Base-by-base conservation (phyloP, 2,888 invertebrate species). In the Platynereis dumerilii region DNA sequence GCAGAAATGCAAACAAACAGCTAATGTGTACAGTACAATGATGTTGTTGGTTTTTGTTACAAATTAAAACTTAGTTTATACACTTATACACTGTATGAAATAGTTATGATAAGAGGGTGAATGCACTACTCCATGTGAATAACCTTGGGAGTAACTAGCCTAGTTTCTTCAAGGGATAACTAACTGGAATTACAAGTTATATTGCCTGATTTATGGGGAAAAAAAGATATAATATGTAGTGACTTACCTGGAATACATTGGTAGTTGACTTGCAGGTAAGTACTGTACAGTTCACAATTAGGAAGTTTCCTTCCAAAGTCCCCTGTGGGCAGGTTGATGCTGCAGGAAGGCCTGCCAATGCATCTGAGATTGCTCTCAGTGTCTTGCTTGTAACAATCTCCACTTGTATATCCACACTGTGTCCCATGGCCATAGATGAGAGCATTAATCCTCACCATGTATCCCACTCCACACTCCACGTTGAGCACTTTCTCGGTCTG, bases 231-330 rank as follows among this genome's bases (percentile, higher is more conserved):
- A n/a, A n/a, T n/a, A n/a, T n/a, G n/a, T n/a, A n/a, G n/a, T n/a
- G n/a, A 55, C 64, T 56, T 28, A 67, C 80, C 76, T 72, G 73
- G 73, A 60, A 78, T 74, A 69, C 80, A 80, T 44, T 73, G 67
- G 64, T 79, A 79, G 66, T 77, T 75, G 69, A 79, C 77, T 69
- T 80, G 79, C 70, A 76, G 77, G 69, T 78, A 81, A 64, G 76
- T 80, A 69, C 78, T 78, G 39, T 60, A 57, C 72, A 44, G 39
- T 1, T 73, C 69, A 66, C 80, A 80, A 2, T 68, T 62, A 17
- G 74, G 74, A 39, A 77, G 74, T 45, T 69, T 69, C 24, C 76
- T 72, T 1, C 77, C 78, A 52, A 69, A 66, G 26, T 72, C 69
- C 0, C 75, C 76, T 28, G 72, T 72, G 0, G 78, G 76, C 55